phyloP scores from a whole-genome alignment of 2,888 invertebrate species.

The Sicus ferrugineus region DNA sequence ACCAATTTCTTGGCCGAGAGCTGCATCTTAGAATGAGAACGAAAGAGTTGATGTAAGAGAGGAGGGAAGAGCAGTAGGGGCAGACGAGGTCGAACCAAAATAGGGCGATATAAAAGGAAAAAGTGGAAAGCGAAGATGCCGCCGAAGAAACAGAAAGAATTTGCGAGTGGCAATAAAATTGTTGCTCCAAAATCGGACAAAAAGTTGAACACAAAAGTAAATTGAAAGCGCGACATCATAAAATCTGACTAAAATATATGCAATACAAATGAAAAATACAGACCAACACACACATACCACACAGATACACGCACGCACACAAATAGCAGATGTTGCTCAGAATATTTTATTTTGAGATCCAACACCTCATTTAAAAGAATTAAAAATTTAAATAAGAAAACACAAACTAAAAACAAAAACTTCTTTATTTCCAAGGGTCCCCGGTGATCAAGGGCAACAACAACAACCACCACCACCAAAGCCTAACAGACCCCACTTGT shows the following conservation, averaged over 20 bases:
- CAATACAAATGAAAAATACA: neutral
- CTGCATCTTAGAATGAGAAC: neutral
- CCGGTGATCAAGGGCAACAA: neutral
- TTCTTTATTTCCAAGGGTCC: conserved; percentile 1
- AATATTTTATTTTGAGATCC: neutral
- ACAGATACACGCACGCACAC: neutral
- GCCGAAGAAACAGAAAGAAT: neutral
- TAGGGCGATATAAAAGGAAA: neutral
- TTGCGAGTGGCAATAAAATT: too few relatives aligned
- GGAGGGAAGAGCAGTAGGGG: too few relatives aligned
- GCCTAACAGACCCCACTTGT: conserved; percentile 21
- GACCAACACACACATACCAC: neutral
- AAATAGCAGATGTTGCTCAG: neutral
- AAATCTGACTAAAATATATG: neutral
- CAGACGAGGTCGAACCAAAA: neutral
- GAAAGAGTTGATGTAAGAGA: neutral
- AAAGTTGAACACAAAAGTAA: conserved; percentile 19
- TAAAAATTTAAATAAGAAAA: neutral
- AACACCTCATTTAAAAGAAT: neutral
- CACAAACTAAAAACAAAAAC: neutral
- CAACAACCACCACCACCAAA: neutral
- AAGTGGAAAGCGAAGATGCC: neutral
- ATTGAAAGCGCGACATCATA: conserved; percentile 24
- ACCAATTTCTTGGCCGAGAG: too few relatives aligned
- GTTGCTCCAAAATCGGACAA: neutral